Conservation (phyloP, 2,888 invertebrate species). For the Oscheius sp. region DNA sequence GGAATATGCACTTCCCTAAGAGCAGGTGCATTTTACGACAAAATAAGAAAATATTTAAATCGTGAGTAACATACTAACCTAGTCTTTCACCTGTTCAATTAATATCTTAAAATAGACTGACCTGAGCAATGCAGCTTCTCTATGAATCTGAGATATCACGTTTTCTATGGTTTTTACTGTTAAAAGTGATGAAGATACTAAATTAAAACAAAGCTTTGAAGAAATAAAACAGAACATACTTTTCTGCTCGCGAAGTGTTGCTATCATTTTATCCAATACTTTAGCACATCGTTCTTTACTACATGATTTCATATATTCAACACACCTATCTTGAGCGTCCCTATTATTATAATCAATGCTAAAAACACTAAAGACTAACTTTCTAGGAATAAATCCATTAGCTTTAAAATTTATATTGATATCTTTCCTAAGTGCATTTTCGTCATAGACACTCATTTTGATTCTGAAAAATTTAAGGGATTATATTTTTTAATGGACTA, state of each 20-base stretch:
- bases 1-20: too few species aligned
- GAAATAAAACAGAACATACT: conserved; percentile 34
- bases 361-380: neutral
- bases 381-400: conserved; percentile 7
- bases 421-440: neutral
- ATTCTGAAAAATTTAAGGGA: too few species aligned
- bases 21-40: too few species aligned
- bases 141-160: conserved; percentile 20
- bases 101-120: too few species aligned
- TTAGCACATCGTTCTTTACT: conserved; percentile 45
- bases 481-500: too few species aligned
- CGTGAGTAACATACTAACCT: too few species aligned
- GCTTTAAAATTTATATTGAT: conserved; percentile 1
- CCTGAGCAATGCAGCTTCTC: too few species aligned
- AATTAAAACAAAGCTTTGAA: neutral
- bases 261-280: conserved; percentile 51
- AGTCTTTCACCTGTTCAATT: too few species aligned
- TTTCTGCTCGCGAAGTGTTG: conserved; percentile 52
- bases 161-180: conserved; percentile 18
- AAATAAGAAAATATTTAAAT: conserved; percentile 17
- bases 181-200: conserved; percentile 5
- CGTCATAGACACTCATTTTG: conserved; percentile 1
- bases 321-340: conserved; percentile 48
- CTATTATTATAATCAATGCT: conserved; percentile 21
- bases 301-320: conserved; percentile 36